A percentile compares a stretch with the other conserved stretches of the same genome.
These are phyloP conservation scores for Cordilura impudica DNA, from an alignment of 2,888 invertebrate species.

Conservation along the genomic window DNA sequence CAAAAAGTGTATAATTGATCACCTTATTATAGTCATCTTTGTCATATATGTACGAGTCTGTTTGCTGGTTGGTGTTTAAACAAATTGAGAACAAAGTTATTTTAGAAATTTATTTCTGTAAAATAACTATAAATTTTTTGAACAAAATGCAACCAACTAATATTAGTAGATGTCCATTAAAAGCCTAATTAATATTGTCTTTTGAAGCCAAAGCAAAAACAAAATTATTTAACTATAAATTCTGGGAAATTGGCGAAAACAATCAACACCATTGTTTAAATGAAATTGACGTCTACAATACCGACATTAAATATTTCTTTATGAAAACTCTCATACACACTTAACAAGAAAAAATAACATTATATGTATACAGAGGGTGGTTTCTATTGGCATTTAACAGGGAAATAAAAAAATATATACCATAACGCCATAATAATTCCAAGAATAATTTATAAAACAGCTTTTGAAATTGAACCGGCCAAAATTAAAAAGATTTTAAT, in stretches of 20 bases:
- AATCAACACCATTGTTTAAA: conserved; percentile 73
- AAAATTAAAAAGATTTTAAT: neutral
- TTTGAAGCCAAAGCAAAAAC: conserved; percentile 64
- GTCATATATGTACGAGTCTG: no score
- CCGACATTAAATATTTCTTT: conserved; percentile 48
- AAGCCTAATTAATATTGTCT: conserved; percentile 77
- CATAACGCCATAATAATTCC: conserved; percentile 41
- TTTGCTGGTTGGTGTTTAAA: no score
- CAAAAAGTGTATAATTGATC: no score
- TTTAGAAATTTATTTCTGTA: no score
- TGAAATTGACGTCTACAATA: conserved; percentile 65
- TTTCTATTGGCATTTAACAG: conserved; percentile 28
- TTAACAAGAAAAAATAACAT: neutral
- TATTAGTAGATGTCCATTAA: conserved; percentile 67
- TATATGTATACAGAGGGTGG: neutral
- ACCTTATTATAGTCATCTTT: no score
- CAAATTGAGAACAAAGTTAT: no score
- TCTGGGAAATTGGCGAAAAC: conserved; percentile 78
- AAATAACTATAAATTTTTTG: no score
- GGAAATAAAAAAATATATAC: conserved; percentile 20
- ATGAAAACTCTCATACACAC: conserved; percentile 10
- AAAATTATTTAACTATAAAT: conserved; percentile 74
- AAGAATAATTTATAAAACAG: conserved; percentile 38
- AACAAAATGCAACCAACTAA: neutral
- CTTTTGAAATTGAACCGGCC: conserved; percentile 45